Base-by-base conservation (phyloP, 2,113 vertebrate genomes). In the Tachysurus fulvidraco region DNA sequence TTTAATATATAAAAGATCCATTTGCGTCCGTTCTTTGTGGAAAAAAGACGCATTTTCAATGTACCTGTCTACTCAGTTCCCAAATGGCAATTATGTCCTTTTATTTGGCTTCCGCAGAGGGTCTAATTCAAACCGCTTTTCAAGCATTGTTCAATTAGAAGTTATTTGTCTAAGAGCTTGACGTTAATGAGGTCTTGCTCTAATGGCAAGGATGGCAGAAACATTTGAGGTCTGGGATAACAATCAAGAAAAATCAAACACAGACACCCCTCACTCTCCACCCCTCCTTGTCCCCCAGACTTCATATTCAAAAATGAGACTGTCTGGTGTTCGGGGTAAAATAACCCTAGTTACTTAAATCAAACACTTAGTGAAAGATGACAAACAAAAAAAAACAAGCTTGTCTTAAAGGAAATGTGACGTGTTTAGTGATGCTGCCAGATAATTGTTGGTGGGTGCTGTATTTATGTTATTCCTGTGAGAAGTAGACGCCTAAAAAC, bases 161-260 rank as follows among this genome's bases (percentile, higher is more conserved):
- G 88, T 92, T 94, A 94, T 95, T 95, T 95, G 93, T 94, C 94
- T 91, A 87, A 92, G 93, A 94, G 93, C 94, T 90, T 94, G 94
- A 93, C 93, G 91, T 93, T 95, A 94, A 93, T 93, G 92, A 94
- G 94, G 91, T 91, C 89, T 88, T 74, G 81, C 83, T 90, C 90
- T 92, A 93, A 92, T 93, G 93, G 92, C 92, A 88, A 59, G 64
- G 36, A 86, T 46, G 86, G 60, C 73, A 69, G 59, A 85, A 91
- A 91, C 88, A 92, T 83, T 91, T 88, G 88, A 81, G 90, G 86
- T 88, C 90, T 83, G 91, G 86, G 90, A 89, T 89, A 90, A 88
- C 88, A 89, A 88, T 90, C 46, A 21, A 78, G 81, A 41, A 74
- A 83, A 86, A 83, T 78, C 30, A 65, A 88, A 86, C 25, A 46